A percentile compares a stretch with the other conserved stretches of the same genome.
Evolutionary conservation across 2,797 vertebrate genomes (phyloP).

Genomic region (Neosalanx taihuensis): DNA sequence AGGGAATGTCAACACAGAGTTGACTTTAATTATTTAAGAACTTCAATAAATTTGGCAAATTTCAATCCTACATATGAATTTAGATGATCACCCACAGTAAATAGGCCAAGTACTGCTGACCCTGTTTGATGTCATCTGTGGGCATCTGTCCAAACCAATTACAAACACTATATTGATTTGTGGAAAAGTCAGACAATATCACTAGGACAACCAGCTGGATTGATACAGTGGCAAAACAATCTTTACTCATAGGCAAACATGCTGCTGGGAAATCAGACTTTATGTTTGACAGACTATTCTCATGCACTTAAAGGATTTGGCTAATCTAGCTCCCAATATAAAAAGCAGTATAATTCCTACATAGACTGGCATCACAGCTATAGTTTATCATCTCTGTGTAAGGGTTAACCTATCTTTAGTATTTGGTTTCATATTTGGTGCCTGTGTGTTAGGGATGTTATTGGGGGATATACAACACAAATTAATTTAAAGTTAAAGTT

Average conservation of each 20-base stretch:
- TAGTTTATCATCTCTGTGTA: too few species aligned
- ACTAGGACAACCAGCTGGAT: slow-evolving; percentile 10
- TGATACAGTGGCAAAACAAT: not conserved
- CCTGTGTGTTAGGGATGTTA: too few species aligned
- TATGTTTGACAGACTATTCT: too few species aligned
- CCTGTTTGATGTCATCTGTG: not conserved
- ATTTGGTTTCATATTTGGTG: too few species aligned
- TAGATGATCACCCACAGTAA: not conserved
- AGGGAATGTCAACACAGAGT: not conserved
- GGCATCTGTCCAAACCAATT: slow-evolving; percentile 1
- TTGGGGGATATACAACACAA: too few species aligned
- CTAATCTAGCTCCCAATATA: too few species aligned
- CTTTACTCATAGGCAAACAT: not conserved
- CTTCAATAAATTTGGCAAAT: not conserved
- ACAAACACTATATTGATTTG: slow-evolving; percentile 2
- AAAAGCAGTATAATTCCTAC: too few species aligned
- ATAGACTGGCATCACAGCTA: too few species aligned
- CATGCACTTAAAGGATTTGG: too few species aligned
- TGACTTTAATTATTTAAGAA: too few species aligned
- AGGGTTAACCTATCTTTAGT: too few species aligned
- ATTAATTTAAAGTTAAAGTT: too few species aligned
- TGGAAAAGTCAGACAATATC: slow-evolving; percentile 11
- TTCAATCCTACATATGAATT: not conserved
- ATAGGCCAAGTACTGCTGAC: not conserved
- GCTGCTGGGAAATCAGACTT: not conserved